phyloP scores from a whole-genome alignment of 2,797 vertebrate genomes.

The Orientallactaga sibirica region DNA sequence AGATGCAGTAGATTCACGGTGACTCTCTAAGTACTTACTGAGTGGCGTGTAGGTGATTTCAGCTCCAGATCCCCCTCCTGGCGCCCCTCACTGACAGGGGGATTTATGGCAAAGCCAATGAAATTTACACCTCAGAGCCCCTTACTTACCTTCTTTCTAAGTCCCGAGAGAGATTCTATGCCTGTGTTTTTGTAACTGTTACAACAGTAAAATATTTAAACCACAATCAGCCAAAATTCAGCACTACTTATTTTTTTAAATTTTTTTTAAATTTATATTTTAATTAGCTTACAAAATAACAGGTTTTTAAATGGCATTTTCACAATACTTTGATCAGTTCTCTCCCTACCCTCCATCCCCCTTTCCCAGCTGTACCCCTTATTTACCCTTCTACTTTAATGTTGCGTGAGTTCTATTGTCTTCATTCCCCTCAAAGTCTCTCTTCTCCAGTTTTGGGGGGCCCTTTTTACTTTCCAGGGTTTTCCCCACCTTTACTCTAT shows the following conservation, averaged over 20 bases:
- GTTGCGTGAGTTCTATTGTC: no score
- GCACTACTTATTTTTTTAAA: not conserved
- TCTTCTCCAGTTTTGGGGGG: no score
- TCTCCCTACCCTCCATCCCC: no score
- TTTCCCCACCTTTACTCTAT: no score
- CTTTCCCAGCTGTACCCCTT: no score
- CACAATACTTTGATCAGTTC: no score
- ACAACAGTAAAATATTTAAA: conserved; percentile 36
- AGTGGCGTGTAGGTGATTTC: not conserved
- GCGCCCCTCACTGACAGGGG: not conserved
- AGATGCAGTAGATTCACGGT: not conserved
- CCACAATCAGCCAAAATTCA: not conserved
- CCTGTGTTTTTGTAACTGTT: not conserved
- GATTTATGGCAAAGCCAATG: not conserved
- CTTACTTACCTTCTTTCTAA: not conserved
- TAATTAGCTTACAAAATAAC: no score
- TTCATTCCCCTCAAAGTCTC: no score
- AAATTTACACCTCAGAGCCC: not conserved
- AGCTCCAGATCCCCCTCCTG: not conserved
- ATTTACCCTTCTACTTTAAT: no score
- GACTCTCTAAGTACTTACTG: conserved; percentile 4
- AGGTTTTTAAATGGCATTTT: no score
- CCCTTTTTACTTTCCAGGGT: no score
- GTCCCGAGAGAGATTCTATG: not conserved
- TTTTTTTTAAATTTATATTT: no score